Base-by-base conservation (phyloP, 2,888 invertebrate genomes). In the Nebria brevicollis region DNA sequence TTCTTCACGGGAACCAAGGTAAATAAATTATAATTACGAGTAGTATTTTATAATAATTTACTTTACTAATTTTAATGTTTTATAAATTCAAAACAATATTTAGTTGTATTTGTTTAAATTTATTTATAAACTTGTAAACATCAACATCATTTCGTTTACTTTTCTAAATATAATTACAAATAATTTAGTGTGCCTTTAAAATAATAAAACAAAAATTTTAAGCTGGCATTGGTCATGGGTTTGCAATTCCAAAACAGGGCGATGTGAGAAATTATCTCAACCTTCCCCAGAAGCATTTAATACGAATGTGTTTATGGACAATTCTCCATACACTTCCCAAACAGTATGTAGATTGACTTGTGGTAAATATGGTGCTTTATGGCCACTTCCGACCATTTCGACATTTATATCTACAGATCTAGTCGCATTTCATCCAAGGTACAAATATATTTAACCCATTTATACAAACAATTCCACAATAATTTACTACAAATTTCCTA, bases 281-380 rank as follows among this genome's bases (percentile, higher is more conserved):
- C 65, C 72, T 54, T 8, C 54, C 13, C 54, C 54, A 54, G 13
- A 8, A 54, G 54, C 4, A 54, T 54, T 54, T 54, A 54, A 13
- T 3, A 54, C 54, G 2, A 34, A 34, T 4, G 34, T 34, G 13
- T 54, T 54, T 54, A 54, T 54, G 54, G 13, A 54, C 2, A 7
- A 54, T 13, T 73, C 34, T 73, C 13, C 82, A 41, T 91, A 89
- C 85, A 85, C 87, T 65, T 92, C 92, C 75, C 87, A 94, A 84
- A 91, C 92, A 82, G 89, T 93, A 74, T 95, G 95, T 85, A 90
- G 94, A 26, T 89, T 94, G 2, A 91, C 93, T 0, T 95, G 95
- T 84, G 94, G 94, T 0, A 88, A 90, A 66, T 92, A 91, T 85
- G 93, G 94, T 0, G 90, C 92, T 1, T 89, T 95, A n/a, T 95